Conservation (phyloP, 2,113 vertebrate genomes). For the Pelecanoides urinatrix region DNA sequence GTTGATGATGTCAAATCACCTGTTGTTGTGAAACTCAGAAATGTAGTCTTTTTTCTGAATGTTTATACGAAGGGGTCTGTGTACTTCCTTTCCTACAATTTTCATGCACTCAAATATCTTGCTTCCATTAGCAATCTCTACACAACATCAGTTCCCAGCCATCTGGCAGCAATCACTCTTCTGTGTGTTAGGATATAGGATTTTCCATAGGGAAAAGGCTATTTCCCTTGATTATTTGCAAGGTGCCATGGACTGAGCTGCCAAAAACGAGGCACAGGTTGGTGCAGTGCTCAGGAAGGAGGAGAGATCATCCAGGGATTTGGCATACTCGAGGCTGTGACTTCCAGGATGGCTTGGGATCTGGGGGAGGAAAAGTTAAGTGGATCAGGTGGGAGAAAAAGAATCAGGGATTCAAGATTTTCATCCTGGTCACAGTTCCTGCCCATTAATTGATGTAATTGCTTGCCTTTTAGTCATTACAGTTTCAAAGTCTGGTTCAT, state of each 20-base stretch:
- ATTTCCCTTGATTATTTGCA: neutral
- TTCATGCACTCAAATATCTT: neutral
- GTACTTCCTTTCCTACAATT: neutral
- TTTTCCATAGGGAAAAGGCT: constrained; percentile 10
- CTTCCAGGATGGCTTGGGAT: neutral
- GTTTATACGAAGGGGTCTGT: neutral
- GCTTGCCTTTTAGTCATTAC: neutral
- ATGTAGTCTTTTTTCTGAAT: neutral
- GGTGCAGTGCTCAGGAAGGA: neutral
- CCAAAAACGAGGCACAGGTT: neutral
- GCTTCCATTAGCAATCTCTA: neutral
- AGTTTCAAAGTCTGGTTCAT: neutral
- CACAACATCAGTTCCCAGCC: neutral
- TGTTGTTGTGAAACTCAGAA: neutral
- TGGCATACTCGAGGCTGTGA: neutral
- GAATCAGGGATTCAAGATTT: neutral
- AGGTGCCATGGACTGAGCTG: neutral
- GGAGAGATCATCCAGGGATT: neutral
- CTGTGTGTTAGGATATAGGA: neutral
- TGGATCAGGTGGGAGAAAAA: neutral
- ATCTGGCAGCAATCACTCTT: neutral
- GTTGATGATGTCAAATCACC: neutral
- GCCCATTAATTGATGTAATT: neutral
- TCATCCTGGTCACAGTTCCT: neutral
- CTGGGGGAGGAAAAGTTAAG: neutral